Percentiles rank a stretch among this genome's conserved stretches.
Conservation (phyloP, 2,113 vertebrate species). For the Notothenia coriiceps region DNA sequence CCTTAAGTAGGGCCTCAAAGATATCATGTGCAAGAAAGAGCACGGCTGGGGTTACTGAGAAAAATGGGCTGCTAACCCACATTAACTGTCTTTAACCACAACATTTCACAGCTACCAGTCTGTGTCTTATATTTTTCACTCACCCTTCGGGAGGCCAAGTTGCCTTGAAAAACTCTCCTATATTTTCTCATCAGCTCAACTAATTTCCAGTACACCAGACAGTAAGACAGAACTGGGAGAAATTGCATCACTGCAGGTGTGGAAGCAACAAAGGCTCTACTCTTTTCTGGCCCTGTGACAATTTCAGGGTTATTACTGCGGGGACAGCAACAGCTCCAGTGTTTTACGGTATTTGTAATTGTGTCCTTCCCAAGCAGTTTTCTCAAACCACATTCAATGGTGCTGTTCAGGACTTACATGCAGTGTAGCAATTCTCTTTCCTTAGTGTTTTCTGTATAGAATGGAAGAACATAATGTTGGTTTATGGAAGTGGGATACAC, state of each 20-base stretch:
- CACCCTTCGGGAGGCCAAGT: constrained; percentile 63
- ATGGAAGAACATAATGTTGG: constrained; percentile 16
- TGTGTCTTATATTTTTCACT: constrained; percentile 72
- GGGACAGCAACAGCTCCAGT: neutral
- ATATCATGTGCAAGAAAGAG: constrained; percentile 22
- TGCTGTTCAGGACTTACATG: constrained; percentile 2
- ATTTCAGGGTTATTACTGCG: constrained; percentile 43
- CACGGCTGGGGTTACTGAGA: constrained; percentile 30
- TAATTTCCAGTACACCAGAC: constrained; percentile 62
- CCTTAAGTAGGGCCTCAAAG: constrained; percentile 23
- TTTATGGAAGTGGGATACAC: constrained; percentile 19
- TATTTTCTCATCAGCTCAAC: constrained; percentile 64
- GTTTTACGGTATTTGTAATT: constrained; percentile 26
- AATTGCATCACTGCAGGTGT: constrained; percentile 52
- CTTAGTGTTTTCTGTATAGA: neutral
- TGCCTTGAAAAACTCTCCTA: constrained; percentile 62
- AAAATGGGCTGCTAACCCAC: constrained; percentile 31
- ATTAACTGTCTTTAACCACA: constrained; percentile 64
- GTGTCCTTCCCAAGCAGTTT: constrained; percentile 6
- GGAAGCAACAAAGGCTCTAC: constrained; percentile 44
- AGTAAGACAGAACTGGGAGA: constrained; percentile 50
- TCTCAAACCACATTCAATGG: constrained; percentile 19
- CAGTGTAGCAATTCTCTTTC: constrained; percentile 14
- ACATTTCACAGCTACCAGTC: constrained; percentile 58
- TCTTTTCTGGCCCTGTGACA: constrained; percentile 39